Evolutionary conservation across 2,113 vertebrate genomes (phyloP).

Genomic region (Acanthisitta chloris): DNA sequence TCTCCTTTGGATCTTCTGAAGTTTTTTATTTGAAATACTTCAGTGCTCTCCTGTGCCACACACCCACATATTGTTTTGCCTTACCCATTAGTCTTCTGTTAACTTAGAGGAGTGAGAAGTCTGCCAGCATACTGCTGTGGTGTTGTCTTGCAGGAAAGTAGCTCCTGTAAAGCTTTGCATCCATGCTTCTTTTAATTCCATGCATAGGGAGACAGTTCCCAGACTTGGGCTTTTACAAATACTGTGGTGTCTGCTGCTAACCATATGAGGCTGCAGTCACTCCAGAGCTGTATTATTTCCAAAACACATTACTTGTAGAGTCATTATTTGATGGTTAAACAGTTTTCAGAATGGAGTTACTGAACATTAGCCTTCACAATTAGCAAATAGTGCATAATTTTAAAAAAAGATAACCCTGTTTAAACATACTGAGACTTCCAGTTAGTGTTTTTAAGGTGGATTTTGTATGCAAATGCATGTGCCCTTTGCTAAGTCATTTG

Average conservation of each 20-base stretch:
- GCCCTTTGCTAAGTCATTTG: neutral
- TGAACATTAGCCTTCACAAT: neutral
- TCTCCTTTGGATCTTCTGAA: neutral
- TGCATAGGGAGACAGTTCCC: neutral
- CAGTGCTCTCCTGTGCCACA: neutral
- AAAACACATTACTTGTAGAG: neutral
- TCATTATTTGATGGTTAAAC: neutral
- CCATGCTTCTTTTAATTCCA: neutral
- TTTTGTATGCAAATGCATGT: neutral
- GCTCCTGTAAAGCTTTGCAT: neutral
- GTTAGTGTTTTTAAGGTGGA: neutral
- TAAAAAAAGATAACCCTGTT: neutral
- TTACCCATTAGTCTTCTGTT: neutral
- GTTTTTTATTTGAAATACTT: neutral
- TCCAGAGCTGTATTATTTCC: neutral
- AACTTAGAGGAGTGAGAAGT: neutral
- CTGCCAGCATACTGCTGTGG: neutral
- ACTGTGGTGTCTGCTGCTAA: neutral
- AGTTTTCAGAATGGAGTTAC: neutral
- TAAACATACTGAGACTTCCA: neutral
- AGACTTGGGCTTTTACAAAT: neutral
- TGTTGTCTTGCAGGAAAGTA: neutral
- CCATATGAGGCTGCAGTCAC: neutral
- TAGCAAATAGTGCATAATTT: neutral
- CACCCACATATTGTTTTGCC: neutral